Evolutionary conservation across 2,113 vertebrate genomes (phyloP), one percentile per base, ranked within the genome.

Genomic region (Acanthisitta chloris): DNA sequence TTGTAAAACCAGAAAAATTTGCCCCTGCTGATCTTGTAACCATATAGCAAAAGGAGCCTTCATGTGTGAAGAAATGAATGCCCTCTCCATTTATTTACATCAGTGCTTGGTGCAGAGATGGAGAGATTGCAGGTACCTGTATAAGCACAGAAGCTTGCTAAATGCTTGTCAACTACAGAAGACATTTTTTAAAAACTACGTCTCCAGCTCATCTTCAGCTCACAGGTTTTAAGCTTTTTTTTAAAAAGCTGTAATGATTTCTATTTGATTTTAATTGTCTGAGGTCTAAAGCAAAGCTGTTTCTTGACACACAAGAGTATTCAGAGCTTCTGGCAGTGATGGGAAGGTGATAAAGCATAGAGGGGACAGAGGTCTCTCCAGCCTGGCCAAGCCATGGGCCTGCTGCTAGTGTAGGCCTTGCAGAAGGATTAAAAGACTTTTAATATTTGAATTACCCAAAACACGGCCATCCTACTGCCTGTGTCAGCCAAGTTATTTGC

Each of bases 361-460:
- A 79, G 24, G 28, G 51, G 25, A 34, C 0, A 0, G 36, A 78
- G 59, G 4, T 49, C 11, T 52, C 38, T 40, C 33, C 5, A 9
- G 26, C 10, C 38, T 1, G 6, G 42, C 25, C 29, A 81, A 76
- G 23, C 26, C 20, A 7, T 20, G 9, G 14, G 61, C 23, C 24
- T 10, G 1, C 36, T 80, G 58, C n/a, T 43, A 45, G 36, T 21
- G 19, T 10, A 38, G 62, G 17, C n/a, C 20, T 64, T 6, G 4
- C 36, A 77, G 58, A 61, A 88, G 23, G 45, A 73, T 38, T 77
- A 54, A 69, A 88, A 77, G 16, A 62, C 8, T 26, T 74, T 70
- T 62, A 20, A 11, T 36, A 15, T 64, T 43, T 55, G 29, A 40
- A 67, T 74, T 87, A 66, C 34, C 15, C 28, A 77, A 77, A 85